phyloP scores from a whole-genome alignment of 2,888 invertebrate species.

The Scelioninae gen. 2 region DNA sequence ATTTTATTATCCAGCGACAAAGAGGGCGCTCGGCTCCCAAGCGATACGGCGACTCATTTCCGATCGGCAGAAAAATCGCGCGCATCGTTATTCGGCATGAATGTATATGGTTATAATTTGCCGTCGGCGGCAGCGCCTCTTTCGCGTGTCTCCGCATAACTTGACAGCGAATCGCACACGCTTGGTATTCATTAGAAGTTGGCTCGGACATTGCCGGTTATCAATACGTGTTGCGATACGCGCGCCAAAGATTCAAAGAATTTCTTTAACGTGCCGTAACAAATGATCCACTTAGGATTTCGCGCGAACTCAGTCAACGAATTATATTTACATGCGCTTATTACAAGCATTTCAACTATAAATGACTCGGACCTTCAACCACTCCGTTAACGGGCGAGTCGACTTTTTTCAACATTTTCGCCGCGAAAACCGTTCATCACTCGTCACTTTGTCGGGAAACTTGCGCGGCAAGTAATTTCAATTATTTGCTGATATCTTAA shows the following conservation, averaged over 20 bases:
- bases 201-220: slow-evolving; percentile 48
- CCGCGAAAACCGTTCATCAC: background rate
- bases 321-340: slow-evolving; percentile 43
- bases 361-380: slow-evolving; percentile 15
- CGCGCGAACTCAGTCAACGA: slow-evolving; percentile 33
- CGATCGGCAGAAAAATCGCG: slow-evolving; percentile 39
- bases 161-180: slow-evolving; percentile 49
- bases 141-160: slow-evolving; percentile 29
- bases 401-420: no score
- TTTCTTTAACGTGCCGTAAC: slow-evolving; percentile 55
- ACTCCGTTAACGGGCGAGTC: no score
- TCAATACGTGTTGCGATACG: slow-evolving; percentile 57
- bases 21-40: slow-evolving; percentile 5
- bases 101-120: slow-evolving; percentile 48
- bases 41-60: slow-evolving; percentile 22
- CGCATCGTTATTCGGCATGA: slow-evolving; percentile 41
- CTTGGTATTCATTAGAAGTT: slow-evolving; percentile 56
- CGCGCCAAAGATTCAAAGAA: slow-evolving; percentile 51
- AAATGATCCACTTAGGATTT: slow-evolving; percentile 60
- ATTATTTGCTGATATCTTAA: slow-evolving; percentile 36
- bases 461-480: background rate
- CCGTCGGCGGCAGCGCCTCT: slow-evolving; percentile 46
- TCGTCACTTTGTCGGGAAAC: slow-evolving; percentile 21
- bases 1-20: background rate
- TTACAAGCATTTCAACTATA: slow-evolving; percentile 44